A percentile compares a stretch with the other conserved stretches of the same genome.
phyloP scores from a whole-genome alignment of 37 sponge, comb jelly and placozoan species.

The Diacarnus erythraeanus region DNA sequence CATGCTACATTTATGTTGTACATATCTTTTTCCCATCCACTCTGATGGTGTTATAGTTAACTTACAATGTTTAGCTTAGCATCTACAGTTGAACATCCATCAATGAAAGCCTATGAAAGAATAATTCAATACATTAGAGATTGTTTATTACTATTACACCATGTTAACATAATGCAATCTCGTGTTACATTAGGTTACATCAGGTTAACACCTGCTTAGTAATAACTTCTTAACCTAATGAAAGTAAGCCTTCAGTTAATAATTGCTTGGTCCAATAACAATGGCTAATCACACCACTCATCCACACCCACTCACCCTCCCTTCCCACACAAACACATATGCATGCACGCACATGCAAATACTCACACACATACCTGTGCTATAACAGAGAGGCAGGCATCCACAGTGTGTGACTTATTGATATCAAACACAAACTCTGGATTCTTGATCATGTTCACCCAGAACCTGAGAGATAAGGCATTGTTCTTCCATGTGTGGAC shows the following conservation, averaged over 20 bases:
- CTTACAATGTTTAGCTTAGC: constrained; percentile 66
- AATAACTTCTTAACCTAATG: no score
- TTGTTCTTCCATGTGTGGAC: constrained; percentile 98
- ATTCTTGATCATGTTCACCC: constrained; percentile 98
- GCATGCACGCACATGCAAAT: background rate
- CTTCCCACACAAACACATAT: background rate
- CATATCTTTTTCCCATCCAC: no score
- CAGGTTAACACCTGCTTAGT: no score
- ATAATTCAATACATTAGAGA: background rate
- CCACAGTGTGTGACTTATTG: constrained; percentile 91
- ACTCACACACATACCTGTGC: constrained; percentile 59
- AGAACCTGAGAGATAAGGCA: constrained; percentile 79
- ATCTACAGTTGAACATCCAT: constrained; percentile 70
- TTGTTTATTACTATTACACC: no score
- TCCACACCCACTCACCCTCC: constrained; percentile 20
- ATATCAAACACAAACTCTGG: constrained; percentile 97
- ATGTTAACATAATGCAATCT: no score
- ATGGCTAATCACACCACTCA: constrained; percentile 14
- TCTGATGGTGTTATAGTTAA: background rate
- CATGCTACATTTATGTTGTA: no score
- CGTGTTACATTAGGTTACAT: no score
- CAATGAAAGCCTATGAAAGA: constrained; percentile 65
- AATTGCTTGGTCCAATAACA: no score
- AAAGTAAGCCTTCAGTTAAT: no score
- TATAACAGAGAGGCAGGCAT: constrained; percentile 84